Percentiles rank a stretch among this genome's conserved stretches.
These are phyloP conservation scores for Trachelus troglodyta DNA, from an alignment of 2,888 invertebrate species.

Conservation along the genomic window DNA sequence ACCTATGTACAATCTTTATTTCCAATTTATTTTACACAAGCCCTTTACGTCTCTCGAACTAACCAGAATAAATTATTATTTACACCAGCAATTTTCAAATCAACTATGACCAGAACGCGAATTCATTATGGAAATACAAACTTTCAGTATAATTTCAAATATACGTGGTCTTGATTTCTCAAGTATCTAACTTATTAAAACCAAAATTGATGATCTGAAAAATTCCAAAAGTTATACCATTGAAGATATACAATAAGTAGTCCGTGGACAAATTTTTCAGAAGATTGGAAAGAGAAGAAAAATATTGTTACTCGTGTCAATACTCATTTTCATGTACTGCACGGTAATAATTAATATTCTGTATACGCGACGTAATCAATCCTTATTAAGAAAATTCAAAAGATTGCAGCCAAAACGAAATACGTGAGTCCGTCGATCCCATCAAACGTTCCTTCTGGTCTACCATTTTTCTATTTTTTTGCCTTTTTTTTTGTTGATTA, in stretches of 20 bases:
- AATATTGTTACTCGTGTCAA: neutral
- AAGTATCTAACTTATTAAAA: neutral
- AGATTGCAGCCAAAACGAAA: neutral
- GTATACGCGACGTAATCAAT: neutral
- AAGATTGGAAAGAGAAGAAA: neutral
- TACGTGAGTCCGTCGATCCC: neutral
- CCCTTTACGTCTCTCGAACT: neutral
- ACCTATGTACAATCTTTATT: slow-evolving; percentile 42
- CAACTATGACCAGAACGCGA: neutral
- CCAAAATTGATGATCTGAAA: neutral
- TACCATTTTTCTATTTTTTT: neutral
- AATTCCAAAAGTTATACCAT: neutral
- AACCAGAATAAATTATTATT: neutral
- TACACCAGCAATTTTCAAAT: neutral
- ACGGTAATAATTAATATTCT: neutral
- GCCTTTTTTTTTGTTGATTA: neutral
- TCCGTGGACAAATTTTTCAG: neutral
- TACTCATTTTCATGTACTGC: neutral
- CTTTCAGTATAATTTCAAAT: neutral
- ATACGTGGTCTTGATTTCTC: neutral
- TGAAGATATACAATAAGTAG: neutral
- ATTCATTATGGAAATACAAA: neutral
- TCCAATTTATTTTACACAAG: slow-evolving; percentile 8
- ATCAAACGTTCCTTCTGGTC: neutral
- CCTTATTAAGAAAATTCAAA: neutral